Conservation (phyloP, 2,797 vertebrate species). For the Iguana delicatissima region DNA sequence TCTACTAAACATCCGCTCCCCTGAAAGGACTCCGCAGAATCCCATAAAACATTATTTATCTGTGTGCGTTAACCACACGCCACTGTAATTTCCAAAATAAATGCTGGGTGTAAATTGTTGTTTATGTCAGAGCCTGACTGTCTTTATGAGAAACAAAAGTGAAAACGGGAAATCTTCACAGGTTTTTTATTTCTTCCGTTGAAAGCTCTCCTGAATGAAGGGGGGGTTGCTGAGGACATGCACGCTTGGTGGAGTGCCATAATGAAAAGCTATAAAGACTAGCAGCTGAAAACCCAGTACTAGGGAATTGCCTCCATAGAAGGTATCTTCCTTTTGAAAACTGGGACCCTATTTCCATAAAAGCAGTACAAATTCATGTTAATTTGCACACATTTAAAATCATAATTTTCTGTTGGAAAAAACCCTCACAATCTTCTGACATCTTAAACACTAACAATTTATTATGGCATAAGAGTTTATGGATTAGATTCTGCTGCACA, state of each 20-base stretch:
- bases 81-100: constrained; percentile 85
- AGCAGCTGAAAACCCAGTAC: constrained; percentile 74
- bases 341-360: constrained; percentile 15
- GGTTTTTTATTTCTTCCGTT: constrained; percentile 81
- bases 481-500: neutral
- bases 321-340: constrained; percentile 13
- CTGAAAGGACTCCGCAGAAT: constrained; percentile 81
- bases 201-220: constrained; percentile 74
- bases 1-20: constrained; percentile 77
- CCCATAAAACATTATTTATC: constrained; percentile 87
- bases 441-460: neutral
- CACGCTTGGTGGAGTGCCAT: constrained; percentile 71
- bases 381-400: neutral
- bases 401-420: neutral
- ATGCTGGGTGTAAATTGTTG: constrained; percentile 84
- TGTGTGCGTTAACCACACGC: constrained; percentile 81
- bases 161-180: constrained; percentile 79
- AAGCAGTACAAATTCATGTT: neutral
- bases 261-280: constrained; percentile 75
- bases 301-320: constrained; percentile 72
- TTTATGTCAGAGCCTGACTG: constrained; percentile 84
- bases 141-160: constrained; percentile 85
- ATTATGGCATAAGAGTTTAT: neutral
- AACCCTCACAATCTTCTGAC: neutral
- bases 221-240: constrained; percentile 40